A percentile compares a stretch with the other conserved stretches of the same genome.
These are phyloP conservation scores for Drosophila prosaltans DNA, from an alignment of 1,140 invertebrate genomes.

Conservation along the genomic window DNA sequence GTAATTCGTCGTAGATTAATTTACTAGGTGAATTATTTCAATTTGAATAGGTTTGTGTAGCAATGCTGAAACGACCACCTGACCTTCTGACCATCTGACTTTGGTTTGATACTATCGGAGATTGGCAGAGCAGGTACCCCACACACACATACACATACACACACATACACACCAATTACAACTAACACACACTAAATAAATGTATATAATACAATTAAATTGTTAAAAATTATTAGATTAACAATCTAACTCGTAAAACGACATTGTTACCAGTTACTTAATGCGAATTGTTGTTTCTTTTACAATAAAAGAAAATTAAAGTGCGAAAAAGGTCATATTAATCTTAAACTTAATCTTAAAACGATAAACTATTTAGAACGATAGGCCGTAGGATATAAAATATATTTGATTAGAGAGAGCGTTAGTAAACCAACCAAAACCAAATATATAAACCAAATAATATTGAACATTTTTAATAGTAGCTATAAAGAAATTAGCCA, in stretches of 20 bases:
- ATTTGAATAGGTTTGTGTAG: slow-evolving; percentile 14
- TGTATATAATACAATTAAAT: slow-evolving; percentile 55
- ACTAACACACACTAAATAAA: slow-evolving; percentile 22
- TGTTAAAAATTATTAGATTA: slow-evolving; percentile 62
- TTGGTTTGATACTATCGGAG: slow-evolving; percentile 2
- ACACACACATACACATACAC: slow-evolving; percentile 5
- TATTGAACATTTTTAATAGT: slow-evolving; percentile 44
- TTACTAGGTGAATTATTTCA: slow-evolving; percentile 12
- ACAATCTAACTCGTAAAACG: slow-evolving; percentile 47
- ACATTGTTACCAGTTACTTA: slow-evolving; percentile 65
- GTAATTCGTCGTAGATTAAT: slow-evolving; percentile 15
- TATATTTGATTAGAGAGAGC: slow-evolving; percentile 54
- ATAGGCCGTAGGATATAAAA: slow-evolving; percentile 56
- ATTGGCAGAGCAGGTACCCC: slow-evolving; percentile 1
- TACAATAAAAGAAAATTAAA: slow-evolving; percentile 53
- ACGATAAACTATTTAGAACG: slow-evolving; percentile 38
- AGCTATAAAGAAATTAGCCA: slow-evolving; percentile 71
- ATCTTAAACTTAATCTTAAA: slow-evolving; percentile 44
- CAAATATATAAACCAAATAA: slow-evolving; percentile 34
- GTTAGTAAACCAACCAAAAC: slow-evolving; percentile 18
- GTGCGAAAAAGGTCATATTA: slow-evolving; percentile 38
- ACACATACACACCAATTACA: slow-evolving; percentile 14
- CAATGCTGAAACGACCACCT: slow-evolving; percentile 7
- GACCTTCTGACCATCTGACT: background rate
- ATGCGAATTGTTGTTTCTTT: slow-evolving; percentile 60